Evolutionary conservation across 2,888 invertebrate genomes (phyloP).

Genomic region (Galeopsomyia nigrocyanea): DNA sequence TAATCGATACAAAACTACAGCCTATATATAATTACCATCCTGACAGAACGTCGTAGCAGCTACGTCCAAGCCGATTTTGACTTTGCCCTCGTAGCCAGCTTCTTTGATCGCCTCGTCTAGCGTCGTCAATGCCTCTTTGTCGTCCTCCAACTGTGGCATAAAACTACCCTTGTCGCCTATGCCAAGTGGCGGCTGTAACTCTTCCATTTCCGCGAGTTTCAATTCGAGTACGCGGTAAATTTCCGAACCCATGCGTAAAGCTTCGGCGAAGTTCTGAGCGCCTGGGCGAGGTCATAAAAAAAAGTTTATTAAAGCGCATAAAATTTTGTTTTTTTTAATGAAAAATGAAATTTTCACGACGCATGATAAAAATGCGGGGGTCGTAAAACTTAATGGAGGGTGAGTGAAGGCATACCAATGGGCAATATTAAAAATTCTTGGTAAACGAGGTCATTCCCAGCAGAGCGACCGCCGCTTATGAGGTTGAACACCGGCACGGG

Average conservation of each 20-base stretch:
- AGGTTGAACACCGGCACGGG: constrained; percentile 63
- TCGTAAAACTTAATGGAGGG: no score
- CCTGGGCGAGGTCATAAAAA: constrained; percentile 50
- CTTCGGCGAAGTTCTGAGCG: constrained; percentile 61
- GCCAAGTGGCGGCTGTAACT: constrained; percentile 55
- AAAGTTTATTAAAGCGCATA: no score
- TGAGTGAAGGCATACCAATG: constrained; percentile 50
- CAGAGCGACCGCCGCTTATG: constrained; percentile 60
- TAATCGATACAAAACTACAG: no score
- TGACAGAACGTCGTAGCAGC: constrained; percentile 60
- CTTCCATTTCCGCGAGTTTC: constrained; percentile 56
- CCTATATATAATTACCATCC: constrained; percentile 57
- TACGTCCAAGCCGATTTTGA: constrained; percentile 61
- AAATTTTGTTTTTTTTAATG: no score
- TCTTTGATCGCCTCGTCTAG: constrained; percentile 59
- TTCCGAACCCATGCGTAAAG: constrained; percentile 62
- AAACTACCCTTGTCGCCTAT: constrained; percentile 60
- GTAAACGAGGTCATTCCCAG: constrained; percentile 58
- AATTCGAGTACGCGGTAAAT: constrained; percentile 57
- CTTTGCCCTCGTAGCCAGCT: constrained; percentile 59
- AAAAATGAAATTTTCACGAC: no score
- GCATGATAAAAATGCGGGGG: not conserved
- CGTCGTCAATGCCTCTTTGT: constrained; percentile 56
- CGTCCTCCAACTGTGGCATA: constrained; percentile 59
- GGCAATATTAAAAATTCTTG: constrained; percentile 63